phyloP scores from a whole-genome alignment of 2,888 invertebrate genomes.

The Drosophila imparisetae region DNA sequence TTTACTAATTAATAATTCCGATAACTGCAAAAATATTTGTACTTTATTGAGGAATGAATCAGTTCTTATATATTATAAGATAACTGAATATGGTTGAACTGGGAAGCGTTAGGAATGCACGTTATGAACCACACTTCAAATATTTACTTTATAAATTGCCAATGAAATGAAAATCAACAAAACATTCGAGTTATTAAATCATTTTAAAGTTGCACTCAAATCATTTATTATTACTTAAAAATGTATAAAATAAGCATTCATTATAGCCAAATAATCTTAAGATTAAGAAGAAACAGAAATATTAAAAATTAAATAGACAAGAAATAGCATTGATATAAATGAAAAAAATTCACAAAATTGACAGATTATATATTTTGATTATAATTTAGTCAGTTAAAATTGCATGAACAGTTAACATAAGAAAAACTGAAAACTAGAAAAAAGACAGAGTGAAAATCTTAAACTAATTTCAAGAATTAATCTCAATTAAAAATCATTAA shows the following conservation, averaged over 20 bases:
- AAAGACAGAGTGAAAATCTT: background rate
- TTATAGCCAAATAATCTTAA: background rate
- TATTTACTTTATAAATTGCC: background rate
- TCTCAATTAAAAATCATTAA: background rate
- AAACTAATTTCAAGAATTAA: background rate
- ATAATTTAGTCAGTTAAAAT: background rate
- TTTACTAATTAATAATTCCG: background rate
- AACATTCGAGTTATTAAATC: background rate
- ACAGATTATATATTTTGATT: background rate
- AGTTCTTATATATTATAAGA: background rate
- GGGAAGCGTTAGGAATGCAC: background rate
- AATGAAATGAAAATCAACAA: background rate
- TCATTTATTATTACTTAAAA: background rate
- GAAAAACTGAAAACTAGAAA: background rate
- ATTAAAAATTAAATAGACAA: background rate
- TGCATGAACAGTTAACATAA: background rate
- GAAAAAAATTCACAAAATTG: background rate
- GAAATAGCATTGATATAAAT: background rate
- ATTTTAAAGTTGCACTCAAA: background rate
- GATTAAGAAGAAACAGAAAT: background rate
- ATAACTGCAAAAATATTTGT: background rate
- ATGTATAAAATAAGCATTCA: background rate
- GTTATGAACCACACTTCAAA: background rate
- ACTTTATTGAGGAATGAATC: background rate
- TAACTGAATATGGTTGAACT: too few species aligned